phyloP scores from a whole-genome alignment of 2,888 invertebrate species.

The Eurois occulta region DNA sequence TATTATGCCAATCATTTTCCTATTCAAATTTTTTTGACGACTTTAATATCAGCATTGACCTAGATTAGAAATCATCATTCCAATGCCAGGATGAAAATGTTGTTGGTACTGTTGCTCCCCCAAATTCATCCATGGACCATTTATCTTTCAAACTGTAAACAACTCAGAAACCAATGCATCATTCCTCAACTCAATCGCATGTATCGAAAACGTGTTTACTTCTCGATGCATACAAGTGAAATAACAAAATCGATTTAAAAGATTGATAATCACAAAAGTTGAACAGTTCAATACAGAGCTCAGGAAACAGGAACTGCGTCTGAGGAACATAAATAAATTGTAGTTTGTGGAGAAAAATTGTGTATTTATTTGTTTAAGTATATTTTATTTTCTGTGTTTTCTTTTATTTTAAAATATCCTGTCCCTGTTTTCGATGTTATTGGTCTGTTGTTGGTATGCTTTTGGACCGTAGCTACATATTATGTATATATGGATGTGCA shows the following conservation, averaged over 20 bases:
- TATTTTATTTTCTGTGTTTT: slow-evolving; percentile 13
- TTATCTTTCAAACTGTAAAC: background rate
- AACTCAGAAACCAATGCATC: background rate
- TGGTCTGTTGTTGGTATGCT: background rate
- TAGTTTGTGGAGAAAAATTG: slow-evolving; percentile 25
- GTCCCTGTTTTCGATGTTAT: background rate
- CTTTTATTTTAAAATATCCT: background rate
- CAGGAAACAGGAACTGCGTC: slow-evolving; percentile 33
- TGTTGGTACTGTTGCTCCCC: background rate
- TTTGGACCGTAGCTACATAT: background rate
- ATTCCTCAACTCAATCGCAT: slow-evolving; percentile 8
- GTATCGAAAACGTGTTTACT: slow-evolving; percentile 36
- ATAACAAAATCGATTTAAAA: slow-evolving; percentile 48
- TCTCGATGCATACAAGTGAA: slow-evolving; percentile 27
- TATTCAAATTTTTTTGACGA: background rate
- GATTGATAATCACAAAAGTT: slow-evolving; percentile 47
- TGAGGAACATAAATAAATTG: slow-evolving; percentile 44
- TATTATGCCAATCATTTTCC: background rate
- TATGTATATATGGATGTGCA: too few relatives aligned
- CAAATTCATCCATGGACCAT: slow-evolving; percentile 3
- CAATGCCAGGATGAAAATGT: background rate
- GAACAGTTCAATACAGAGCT: slow-evolving; percentile 37
- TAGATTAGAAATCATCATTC: background rate
- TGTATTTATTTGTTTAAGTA: slow-evolving; percentile 17
- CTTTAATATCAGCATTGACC: background rate